These are phyloP conservation scores for Guaruba guarouba DNA, from an alignment of 2,113 vertebrate species.

Conservation along the genomic window DNA sequence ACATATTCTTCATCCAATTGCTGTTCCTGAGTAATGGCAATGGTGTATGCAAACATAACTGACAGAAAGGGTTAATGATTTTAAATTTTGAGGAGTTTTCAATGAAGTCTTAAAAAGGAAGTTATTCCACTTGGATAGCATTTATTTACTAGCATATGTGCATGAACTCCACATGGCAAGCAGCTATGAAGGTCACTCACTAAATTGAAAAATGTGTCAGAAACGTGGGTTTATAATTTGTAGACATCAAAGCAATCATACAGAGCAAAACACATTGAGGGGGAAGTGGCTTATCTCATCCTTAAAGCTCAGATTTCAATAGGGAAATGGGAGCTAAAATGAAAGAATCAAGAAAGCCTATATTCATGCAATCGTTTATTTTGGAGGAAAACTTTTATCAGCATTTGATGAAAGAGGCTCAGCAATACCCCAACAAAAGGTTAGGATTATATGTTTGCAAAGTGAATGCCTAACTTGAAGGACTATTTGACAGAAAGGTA, in stretches of 20 bases:
- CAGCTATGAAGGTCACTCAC: neutral
- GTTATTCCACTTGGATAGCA: neutral
- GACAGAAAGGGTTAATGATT: neutral
- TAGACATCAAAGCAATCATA: conserved; percentile 5
- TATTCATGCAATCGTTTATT: conserved; percentile 6
- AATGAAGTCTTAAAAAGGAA: neutral
- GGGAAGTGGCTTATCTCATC: neutral
- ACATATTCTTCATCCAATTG: neutral
- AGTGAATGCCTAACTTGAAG: neutral
- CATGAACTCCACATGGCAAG: neutral
- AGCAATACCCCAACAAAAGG: neutral
- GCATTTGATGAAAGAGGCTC: neutral
- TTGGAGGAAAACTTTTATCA: neutral
- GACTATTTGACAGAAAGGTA: neutral
- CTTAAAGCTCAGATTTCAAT: conserved; percentile 40
- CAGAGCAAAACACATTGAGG: neutral
- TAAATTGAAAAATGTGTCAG: neutral
- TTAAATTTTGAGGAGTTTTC: neutral
- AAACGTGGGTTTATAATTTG: neutral
- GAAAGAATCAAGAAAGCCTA: neutral
- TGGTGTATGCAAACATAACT: neutral
- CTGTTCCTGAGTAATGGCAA: neutral
- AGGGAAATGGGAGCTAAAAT: neutral
- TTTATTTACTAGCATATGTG: neutral
- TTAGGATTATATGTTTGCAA: neutral